phyloP scores from a whole-genome alignment of 2,113 vertebrate species.

The Alectura lathami region DNA sequence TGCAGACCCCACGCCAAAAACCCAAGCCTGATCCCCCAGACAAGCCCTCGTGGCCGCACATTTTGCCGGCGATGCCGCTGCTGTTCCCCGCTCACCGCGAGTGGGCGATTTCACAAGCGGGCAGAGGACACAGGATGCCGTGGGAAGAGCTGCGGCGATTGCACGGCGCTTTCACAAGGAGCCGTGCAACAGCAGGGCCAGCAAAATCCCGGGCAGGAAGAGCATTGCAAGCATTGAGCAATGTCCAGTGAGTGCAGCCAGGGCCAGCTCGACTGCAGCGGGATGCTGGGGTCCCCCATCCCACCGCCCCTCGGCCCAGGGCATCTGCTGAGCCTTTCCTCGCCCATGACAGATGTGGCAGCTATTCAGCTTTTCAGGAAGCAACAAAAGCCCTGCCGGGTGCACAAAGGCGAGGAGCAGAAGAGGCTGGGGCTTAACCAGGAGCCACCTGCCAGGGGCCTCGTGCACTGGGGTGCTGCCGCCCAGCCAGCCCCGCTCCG shows the following conservation, averaged over 20 bases:
- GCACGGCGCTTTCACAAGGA: not conserved
- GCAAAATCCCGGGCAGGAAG: not conserved
- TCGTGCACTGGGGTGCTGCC: not conserved
- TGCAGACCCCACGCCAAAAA: not conserved
- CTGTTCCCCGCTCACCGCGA: not conserved
- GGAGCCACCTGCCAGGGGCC: slow-evolving; percentile 76
- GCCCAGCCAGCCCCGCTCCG: not conserved
- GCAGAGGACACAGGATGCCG: not conserved
- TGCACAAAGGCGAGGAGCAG: slow-evolving; percentile 74
- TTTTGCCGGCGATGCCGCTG: not conserved
- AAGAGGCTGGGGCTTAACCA: slow-evolving; percentile 46
- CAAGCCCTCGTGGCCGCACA: no score
- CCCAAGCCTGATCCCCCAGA: no score
- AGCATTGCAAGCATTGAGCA: rapidly evolving
- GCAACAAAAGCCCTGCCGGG: slow-evolving; percentile 78
- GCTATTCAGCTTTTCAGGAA: slow-evolving; percentile 77
- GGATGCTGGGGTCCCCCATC: not conserved
- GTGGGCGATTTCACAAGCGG: not conserved
- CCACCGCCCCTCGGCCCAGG: not conserved
- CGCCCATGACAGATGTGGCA: slow-evolving; percentile 77
- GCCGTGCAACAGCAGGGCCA: not conserved
- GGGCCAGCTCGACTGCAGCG: rapidly evolving
- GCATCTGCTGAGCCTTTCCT: slow-evolving; percentile 68
- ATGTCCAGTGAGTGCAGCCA: rapidly evolving
- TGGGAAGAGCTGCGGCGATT: not conserved